Base-by-base conservation (phyloP, 53 echinoderm and acorn worm genomes). In the Hippasteria phrygiana region DNA sequence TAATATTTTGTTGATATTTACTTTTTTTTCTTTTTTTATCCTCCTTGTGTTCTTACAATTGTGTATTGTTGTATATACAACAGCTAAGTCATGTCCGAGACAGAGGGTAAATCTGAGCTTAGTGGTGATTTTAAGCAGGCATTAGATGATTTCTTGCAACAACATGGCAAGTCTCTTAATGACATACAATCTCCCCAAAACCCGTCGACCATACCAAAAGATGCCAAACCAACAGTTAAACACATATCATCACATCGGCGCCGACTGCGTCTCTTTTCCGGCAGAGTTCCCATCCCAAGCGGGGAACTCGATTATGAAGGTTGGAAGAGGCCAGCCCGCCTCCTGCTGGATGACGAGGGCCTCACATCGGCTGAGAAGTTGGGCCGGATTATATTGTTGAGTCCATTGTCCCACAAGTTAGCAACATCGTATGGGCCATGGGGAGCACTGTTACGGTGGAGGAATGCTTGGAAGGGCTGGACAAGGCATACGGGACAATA, bases 231-330 rank as follows among this genome's bases (percentile, higher is more conserved):
- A 24, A 46, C 27, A 16, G 26, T 43, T 3, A 43, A 47, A 36
- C 20, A 36, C 26, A 33, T 37, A 13, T 4, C 77, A 27, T 1
- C 40, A 41, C 73, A 73, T 13, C 56, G 90, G 2, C n/a, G 82
- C 17, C 29, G 82, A 20, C 90, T 93, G 0, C 47, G 87, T 2
- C 71, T 87, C 1, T 93, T 93, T 32, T 93, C 90, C 0, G 93
- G 90, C 1, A 87, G 81, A 55, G 16, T 14, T 0, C 91, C 90
- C 2, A 26, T 87, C 14, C 88, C 88, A 16, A 80, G 56, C 46
- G 91, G 88, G 7, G 86, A 85, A 38, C 2, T 75, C 29, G 77
- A 90, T 10, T 85, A 37, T 31, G 91, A 90, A 33, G 66, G 47
- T 3, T 90, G 91, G 91, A 59, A 62, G 27, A 37, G 77, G 42